Evolutionary conservation across 2,113 vertebrate species (phyloP).

Genomic region (Nanger granti): DNA sequence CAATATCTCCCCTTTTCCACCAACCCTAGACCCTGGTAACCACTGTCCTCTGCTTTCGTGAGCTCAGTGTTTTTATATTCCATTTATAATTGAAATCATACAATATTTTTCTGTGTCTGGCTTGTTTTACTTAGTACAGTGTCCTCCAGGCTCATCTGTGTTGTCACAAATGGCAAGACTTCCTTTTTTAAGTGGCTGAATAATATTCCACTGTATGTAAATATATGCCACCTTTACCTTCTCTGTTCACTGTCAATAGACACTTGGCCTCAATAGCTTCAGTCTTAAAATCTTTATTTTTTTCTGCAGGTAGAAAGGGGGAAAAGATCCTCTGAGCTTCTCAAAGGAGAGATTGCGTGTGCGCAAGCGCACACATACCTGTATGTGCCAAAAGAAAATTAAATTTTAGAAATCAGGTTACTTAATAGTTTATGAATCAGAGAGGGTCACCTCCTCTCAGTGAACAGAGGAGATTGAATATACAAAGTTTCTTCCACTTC

Average conservation of each 20-base stretch:
- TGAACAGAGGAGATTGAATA: not conserved
- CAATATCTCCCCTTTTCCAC: not conserved
- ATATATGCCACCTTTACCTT: no score
- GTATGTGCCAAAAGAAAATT: not conserved
- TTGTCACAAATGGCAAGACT: not conserved
- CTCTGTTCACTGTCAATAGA: not conserved
- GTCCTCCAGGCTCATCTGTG: not conserved
- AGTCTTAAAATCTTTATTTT: conserved; percentile 7
- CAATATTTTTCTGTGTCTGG: not conserved
- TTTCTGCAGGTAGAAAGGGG: not conserved
- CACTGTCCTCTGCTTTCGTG: not conserved
- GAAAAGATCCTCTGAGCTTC: not conserved
- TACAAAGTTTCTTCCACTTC: not conserved
- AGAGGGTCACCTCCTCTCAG: not conserved
- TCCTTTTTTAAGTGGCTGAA: not conserved
- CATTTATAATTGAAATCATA: not conserved
- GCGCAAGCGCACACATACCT: fast-evolving
- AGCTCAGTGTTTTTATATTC: not conserved
- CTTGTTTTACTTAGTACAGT: not conserved
- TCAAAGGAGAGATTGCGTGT: not conserved
- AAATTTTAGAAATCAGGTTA: not conserved
- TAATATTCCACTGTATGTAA: not conserved
- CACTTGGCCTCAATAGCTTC: not conserved
- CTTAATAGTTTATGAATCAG: not conserved
- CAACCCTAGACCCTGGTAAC: not conserved